Evolutionary conservation across 2,797 vertebrate species (phyloP).

Genomic region (Acanthurus tractus): DNA sequence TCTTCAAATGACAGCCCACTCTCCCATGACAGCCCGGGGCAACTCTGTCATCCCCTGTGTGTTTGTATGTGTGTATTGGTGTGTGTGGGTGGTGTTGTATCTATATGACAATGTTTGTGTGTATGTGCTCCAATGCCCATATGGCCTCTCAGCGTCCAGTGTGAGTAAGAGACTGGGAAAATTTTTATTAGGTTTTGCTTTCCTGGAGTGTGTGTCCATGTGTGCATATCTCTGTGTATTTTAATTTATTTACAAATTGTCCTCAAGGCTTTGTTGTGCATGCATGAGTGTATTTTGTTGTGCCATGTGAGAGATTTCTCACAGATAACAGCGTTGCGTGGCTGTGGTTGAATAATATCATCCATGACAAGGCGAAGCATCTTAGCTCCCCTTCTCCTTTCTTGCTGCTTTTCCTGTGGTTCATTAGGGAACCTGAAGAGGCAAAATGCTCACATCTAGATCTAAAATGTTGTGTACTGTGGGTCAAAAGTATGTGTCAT

Average conservation of each 20-base stretch:
- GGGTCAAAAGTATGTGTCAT: not conserved
- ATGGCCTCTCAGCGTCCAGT: constrained; percentile 39
- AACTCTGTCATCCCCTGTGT: constrained; percentile 41
- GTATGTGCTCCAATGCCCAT: constrained; percentile 14
- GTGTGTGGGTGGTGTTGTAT: constrained; percentile 30
- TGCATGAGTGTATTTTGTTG: constrained; percentile 24
- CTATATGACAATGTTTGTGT: constrained; percentile 32
- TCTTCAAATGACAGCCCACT: constrained; percentile 69
- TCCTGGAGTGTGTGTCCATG: constrained; percentile 20
- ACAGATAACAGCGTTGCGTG: constrained; percentile 32
- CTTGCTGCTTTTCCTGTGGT: constrained; percentile 35
- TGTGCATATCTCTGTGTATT: not conserved
- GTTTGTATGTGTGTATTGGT: constrained; percentile 10
- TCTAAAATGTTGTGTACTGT: constrained; percentile 5
- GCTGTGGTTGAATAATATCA: constrained; percentile 46
- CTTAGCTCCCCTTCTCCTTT: constrained; percentile 15
- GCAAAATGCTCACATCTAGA: constrained; percentile 20
- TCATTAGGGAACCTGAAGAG: constrained; percentile 19
- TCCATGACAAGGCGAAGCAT: constrained; percentile 41
- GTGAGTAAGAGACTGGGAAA: constrained; percentile 42
- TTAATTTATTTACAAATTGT: constrained; percentile 11
- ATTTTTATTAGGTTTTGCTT: constrained; percentile 31
- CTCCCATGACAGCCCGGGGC: constrained; percentile 59
- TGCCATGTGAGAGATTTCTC: constrained; percentile 44
- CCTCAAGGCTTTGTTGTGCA: constrained; percentile 29